These are phyloP conservation scores for Trachelus iudaicus DNA, from an alignment of 2,888 invertebrate species.

Conservation along the genomic window DNA sequence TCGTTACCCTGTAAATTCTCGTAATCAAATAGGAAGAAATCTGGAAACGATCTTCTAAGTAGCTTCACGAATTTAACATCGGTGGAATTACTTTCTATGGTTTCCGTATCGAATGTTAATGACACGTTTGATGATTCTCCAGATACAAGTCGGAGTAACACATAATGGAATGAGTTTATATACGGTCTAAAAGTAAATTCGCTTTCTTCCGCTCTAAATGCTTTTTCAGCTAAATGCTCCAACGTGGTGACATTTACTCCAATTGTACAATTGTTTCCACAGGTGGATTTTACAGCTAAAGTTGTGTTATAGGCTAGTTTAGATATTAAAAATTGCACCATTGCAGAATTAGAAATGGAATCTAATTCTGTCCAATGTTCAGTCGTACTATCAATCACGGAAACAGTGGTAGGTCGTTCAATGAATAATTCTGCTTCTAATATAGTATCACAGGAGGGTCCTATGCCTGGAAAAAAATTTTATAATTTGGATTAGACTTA, in stretches of 20 bases:
- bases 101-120: constrained; percentile 27
- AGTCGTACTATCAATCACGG: constrained; percentile 25
- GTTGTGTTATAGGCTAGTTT: constrained; percentile 35
- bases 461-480: constrained; percentile 71
- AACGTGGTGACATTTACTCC: constrained; percentile 45
- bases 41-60: constrained; percentile 74
- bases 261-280: constrained; percentile 50
- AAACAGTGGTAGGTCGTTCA: constrained; percentile 64
- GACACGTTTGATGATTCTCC: constrained; percentile 43
- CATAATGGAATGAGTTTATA: constrained; percentile 46
- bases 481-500: neutral
- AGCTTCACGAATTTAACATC: constrained; percentile 61
- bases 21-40: constrained; percentile 82
- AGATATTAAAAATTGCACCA: constrained; percentile 50
- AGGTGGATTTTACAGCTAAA: constrained; percentile 46
- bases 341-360: constrained; percentile 39
- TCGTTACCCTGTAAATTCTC: constrained; percentile 75
- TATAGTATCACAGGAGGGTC: constrained; percentile 74
- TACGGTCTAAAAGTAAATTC: constrained; percentile 49
- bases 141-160: constrained; percentile 46
- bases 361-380: constrained; percentile 38
- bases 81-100: constrained; percentile 19
- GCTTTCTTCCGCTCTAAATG: constrained; percentile 41
- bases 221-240: constrained; percentile 32
- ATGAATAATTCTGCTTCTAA: constrained; percentile 75